Evolutionary conservation across 2,797 vertebrate genomes (phyloP).

Genomic region (Schizopygopsis malacanthus): DNA sequence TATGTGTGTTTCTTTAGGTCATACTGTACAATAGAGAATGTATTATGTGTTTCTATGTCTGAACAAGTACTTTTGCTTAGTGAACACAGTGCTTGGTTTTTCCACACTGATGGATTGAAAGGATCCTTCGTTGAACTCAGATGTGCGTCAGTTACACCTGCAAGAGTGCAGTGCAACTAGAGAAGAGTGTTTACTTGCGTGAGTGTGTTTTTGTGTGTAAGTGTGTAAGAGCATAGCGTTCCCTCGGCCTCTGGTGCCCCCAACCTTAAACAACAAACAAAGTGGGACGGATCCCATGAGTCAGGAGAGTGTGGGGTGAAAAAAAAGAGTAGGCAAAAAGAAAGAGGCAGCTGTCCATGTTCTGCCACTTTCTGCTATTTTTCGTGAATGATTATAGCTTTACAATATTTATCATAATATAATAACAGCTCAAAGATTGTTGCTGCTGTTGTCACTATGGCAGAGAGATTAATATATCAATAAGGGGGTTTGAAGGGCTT

Average conservation of each 20-base stretch:
- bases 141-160: conserved; percentile 5
- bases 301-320: conserved; percentile 5
- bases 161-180: conserved; percentile 36
- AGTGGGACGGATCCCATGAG: conserved; percentile 74
- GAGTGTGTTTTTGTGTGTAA: conserved; percentile 56
- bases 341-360: conserved; percentile 46
- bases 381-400: background rate
- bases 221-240: conserved; percentile 62
- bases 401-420: background rate
- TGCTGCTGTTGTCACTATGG: background rate
- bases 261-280: conserved; percentile 64
- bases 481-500: background rate
- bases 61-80: background rate
- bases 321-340: conserved; percentile 11
- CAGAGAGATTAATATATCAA: background rate
- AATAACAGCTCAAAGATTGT: background rate
- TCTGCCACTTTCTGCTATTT: background rate
- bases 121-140: conserved; percentile 21
- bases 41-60: conserved; percentile 3
- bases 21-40: background rate
- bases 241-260: conserved; percentile 59
- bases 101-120: background rate
- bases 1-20: conserved; percentile 8
- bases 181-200: conserved; percentile 55
- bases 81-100: background rate